Conservation (phyloP, 2,113 vertebrate species). For the Limnothrissa miodon region DNA sequence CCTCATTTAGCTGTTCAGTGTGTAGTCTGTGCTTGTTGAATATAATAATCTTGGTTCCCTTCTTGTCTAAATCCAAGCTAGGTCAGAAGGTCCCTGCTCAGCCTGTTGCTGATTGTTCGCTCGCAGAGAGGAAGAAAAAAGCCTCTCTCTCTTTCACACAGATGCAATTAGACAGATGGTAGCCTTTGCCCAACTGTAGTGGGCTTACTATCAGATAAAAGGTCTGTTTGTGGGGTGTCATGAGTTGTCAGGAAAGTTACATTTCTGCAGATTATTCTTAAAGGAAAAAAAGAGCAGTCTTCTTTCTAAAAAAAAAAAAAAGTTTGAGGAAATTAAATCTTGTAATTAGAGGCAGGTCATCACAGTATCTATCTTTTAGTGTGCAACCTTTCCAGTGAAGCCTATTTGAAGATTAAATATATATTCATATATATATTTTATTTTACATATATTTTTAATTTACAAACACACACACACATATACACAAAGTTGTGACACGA, state of each 20-base stretch:
- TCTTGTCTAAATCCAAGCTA: conserved; percentile 18
- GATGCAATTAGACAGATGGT: conserved; percentile 34
- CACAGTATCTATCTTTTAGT: not conserved
- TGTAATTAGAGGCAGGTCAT: not conserved
- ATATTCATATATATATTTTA: too few species aligned
- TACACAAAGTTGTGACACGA: too few species aligned
- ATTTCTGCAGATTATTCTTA: not conserved
- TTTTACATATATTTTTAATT: too few species aligned
- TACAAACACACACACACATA: too few species aligned
- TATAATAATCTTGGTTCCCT: conserved; percentile 26
- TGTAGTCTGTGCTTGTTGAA: conserved; percentile 24
- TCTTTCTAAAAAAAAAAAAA: not conserved
- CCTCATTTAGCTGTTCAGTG: not conserved
- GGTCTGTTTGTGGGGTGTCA: not conserved
- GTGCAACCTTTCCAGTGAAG: not conserved
- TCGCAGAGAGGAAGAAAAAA: not conserved
- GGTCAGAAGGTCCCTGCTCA: conserved; percentile 40
- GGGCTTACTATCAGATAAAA: conserved; percentile 15
- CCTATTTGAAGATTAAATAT: too few species aligned
- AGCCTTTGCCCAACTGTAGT: conserved; percentile 32
- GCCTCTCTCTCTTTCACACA: conserved; percentile 19
- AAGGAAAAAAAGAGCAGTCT: not conserved
- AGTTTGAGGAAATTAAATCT: not conserved
- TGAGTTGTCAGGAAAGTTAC: not conserved
- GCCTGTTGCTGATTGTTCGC: conserved; percentile 39